phyloP scores from a whole-genome alignment of 2,113 vertebrate genomes.

The Regulus satrapa region DNA sequence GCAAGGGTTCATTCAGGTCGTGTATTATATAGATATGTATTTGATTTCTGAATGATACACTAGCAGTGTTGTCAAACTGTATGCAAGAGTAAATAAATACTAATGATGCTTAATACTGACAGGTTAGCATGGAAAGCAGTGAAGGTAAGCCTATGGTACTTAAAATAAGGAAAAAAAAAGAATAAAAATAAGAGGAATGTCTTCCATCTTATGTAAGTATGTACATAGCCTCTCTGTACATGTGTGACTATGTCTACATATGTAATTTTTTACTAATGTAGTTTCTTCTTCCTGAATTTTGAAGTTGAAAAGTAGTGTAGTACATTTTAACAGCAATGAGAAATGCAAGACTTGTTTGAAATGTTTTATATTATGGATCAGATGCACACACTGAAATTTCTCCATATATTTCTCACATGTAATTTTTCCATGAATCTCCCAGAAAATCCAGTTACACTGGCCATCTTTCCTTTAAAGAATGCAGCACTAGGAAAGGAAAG shows the following conservation, averaged over 20 bases:
- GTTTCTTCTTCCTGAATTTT: not conserved
- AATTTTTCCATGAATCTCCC: not conserved
- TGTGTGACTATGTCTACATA: accelerated
- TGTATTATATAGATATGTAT: not conserved
- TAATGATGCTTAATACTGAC: not conserved
- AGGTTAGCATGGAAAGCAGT: not conserved
- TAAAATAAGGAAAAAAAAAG: not conserved
- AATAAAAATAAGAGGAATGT: not conserved
- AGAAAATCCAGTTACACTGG: not conserved
- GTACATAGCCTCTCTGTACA: not conserved
- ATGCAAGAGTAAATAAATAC: not conserved
- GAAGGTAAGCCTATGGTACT: not conserved
- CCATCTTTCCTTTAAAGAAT: not conserved
- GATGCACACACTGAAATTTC: not conserved
- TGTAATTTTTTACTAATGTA: not conserved
- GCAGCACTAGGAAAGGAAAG: not conserved
- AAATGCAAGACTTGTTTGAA: not conserved
- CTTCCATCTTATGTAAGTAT: not conserved
- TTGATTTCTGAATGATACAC: not conserved
- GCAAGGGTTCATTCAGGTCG: not conserved
- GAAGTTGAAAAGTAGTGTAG: not conserved
- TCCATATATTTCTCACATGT: too few relatives aligned
- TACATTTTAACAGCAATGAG: not conserved
- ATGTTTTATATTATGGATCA: not conserved
- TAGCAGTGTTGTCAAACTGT: not conserved